These are phyloP conservation scores for Hapalemur alaotrensis DNA, from an alignment of 2,797 vertebrate genomes.

Conservation along the genomic window DNA sequence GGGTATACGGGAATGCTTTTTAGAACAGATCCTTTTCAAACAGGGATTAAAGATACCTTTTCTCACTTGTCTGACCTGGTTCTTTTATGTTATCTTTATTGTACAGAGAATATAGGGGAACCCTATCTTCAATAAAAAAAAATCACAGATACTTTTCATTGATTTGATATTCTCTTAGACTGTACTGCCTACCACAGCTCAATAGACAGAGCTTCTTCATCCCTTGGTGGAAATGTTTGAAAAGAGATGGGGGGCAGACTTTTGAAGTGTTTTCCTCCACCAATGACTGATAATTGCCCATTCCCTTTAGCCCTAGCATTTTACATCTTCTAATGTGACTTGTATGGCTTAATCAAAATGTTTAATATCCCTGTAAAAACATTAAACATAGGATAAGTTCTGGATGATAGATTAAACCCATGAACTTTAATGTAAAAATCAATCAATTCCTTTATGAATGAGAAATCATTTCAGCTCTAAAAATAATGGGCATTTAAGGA, in stretches of 20 bases:
- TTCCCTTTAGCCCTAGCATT: background rate
- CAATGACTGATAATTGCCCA: background rate
- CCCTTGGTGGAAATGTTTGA: slow-evolving; percentile 13
- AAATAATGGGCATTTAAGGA: slow-evolving; percentile 1
- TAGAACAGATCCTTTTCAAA: background rate
- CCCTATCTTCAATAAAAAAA: background rate
- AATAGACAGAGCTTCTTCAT: background rate
- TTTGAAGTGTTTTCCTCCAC: background rate
- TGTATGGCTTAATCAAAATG: background rate
- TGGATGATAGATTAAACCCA: background rate
- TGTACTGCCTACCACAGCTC: background rate
- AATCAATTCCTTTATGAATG: background rate
- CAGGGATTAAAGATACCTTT: background rate
- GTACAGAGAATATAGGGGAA: slow-evolving; percentile 10
- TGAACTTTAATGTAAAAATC: slow-evolving; percentile 37
- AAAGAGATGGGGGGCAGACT: background rate
- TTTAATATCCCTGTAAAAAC: slow-evolving; percentile 13
- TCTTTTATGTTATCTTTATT: slow-evolving; percentile 35
- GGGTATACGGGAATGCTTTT: background rate
- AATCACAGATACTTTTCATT: background rate
- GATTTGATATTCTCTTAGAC: slow-evolving; percentile 12
- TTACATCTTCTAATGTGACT: slow-evolving; percentile 22
- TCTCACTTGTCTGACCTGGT: background rate
- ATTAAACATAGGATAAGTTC: background rate
- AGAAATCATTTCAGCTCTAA: slow-evolving; percentile 26